These are phyloP conservation scores for Cybosia mesomella DNA, from an alignment of 2,888 invertebrate species.

Conservation along the genomic window DNA sequence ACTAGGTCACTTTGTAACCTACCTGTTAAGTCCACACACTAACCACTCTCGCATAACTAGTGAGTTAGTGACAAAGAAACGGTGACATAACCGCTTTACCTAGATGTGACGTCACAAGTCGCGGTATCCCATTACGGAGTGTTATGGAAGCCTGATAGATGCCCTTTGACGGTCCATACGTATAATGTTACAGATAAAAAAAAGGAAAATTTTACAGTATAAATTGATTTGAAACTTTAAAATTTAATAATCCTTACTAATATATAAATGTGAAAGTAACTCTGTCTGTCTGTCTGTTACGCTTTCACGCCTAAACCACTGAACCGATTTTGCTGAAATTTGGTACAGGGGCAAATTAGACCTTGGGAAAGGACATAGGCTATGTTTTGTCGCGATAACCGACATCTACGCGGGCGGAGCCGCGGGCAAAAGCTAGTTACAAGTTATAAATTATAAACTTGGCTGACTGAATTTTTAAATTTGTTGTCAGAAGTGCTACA, in stretches of 20 bases:
- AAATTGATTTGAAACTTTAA: background rate
- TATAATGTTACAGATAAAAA: background rate
- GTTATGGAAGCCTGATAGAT: slow-evolving; percentile 62
- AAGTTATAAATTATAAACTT: background rate
- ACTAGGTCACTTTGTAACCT: slow-evolving; percentile 7
- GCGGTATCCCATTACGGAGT: slow-evolving; percentile 49
- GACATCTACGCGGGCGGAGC: no score
- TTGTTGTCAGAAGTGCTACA: no score
- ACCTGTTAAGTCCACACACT: background rate
- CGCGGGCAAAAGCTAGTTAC: no score
- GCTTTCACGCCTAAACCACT: no score
- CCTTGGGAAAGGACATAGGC: no score
- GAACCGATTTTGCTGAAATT: no score
- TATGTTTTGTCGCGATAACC: no score
- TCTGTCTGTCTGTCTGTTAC: no score
- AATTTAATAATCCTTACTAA: no score
- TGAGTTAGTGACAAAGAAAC: slow-evolving; percentile 51
- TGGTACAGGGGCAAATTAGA: no score
- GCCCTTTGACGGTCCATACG: slow-evolving; percentile 30
- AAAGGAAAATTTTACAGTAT: background rate
- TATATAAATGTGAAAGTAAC: no score
- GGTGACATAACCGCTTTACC: slow-evolving; percentile 60
- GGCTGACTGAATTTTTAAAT: background rate
- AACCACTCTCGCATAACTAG: background rate
- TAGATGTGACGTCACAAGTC: slow-evolving; percentile 50